Evolutionary conservation across 2,113 vertebrate species (phyloP), one percentile per base, ranked within the genome.

Genomic region (Verasper variegatus): DNA sequence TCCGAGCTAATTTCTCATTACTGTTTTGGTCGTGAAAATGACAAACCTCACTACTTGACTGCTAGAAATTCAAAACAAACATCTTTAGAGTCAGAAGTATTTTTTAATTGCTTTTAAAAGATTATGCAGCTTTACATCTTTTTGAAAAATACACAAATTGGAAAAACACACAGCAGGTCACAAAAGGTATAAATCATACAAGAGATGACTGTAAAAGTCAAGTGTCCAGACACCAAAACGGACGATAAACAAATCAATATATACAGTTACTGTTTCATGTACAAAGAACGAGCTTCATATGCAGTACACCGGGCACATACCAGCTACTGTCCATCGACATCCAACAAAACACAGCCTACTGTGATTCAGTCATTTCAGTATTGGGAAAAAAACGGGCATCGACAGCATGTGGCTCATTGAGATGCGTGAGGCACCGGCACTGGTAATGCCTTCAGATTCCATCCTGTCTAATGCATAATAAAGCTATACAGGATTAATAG

Each of bases 181-280:
- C 85, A 91, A 84, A 89, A 91, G 77, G 64, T 89, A 91, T 20
- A 91, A 91, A 90, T 85, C 82, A 89, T 83, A 86, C 74, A 88
- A 86, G 78, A 89, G 71, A 74, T 73, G 47, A 78, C 76, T 77
- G 82, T n/a, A 56, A 84, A 54, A 54, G 51, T 54, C 51, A 89
- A 88, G 55, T 80, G 35, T 82, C 84, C 15, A 15, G 69, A 88
- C 87, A 89, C 26, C 60, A 9, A 78, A 85, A 89, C 81, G 76
- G 64, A 89, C 80, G 81, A 70, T 47, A 47, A 81, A 76, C 49
- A 56, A 66, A 85, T 84, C 86, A 82, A 86, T 84, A 91, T 92
- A 83, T 90, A 89, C 87, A 93, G 77, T 86, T 80, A 86, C 52
- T 75, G 68, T 45, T 71, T 70, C 84, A 89, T 88, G 70, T 90